Evolutionary conservation across 2,113 vertebrate species (phyloP).

Genomic region (Phrynocephalus versicolor): DNA sequence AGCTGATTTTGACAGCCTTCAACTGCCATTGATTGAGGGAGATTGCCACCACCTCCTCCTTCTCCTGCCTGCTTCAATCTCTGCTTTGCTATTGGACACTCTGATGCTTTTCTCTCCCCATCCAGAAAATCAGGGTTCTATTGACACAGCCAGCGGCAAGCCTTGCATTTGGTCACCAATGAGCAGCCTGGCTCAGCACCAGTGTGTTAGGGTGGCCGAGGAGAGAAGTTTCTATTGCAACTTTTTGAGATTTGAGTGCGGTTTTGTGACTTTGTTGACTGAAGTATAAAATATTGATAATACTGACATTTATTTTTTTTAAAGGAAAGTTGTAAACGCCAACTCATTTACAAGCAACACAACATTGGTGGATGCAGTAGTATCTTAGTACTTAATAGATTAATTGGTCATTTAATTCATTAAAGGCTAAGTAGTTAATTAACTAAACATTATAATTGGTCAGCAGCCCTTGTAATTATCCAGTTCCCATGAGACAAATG

Average conservation of each 20-base stretch:
- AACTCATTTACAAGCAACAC: background rate
- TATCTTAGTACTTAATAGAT: conserved; percentile 16
- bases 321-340: background rate
- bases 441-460: conserved; percentile 41
- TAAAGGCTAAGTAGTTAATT: conserved; percentile 30
- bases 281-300: background rate
- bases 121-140: too few relatives aligned
- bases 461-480: conserved; percentile 29
- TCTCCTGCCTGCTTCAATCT: too few relatives aligned
- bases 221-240: too few relatives aligned
- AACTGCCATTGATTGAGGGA: too few relatives aligned
- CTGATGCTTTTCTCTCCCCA: too few relatives aligned
- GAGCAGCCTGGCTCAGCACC: too few relatives aligned
- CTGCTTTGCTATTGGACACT: too few relatives aligned
- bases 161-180: too few relatives aligned
- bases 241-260: background rate
- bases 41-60: too few relatives aligned
- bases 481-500: conserved; percentile 29
- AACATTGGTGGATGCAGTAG: background rate
- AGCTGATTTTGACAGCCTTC: too few relatives aligned
- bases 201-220: too few relatives aligned
- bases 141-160: too few relatives aligned
- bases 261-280: background rate
- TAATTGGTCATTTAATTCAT: conserved; percentile 34
- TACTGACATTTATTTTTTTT: background rate